Conservation (phyloP, 2,888 invertebrate species). For the Aphodius sticticus region DNA sequence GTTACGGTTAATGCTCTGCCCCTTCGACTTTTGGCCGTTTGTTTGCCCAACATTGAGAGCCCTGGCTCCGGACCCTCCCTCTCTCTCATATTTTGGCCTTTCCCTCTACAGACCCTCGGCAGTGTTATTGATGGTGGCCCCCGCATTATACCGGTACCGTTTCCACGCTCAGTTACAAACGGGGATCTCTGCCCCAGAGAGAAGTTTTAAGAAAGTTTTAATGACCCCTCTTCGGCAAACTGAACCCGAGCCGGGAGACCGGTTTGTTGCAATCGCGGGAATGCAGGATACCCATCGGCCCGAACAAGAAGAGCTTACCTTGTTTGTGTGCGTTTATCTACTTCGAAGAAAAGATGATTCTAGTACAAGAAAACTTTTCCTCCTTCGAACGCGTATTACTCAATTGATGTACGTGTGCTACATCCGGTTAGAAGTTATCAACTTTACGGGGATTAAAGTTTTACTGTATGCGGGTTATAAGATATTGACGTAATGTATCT, state of each 20-base stretch:
- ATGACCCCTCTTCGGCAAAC: not conserved
- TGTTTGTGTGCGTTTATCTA: not conserved
- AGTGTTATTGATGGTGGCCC: slow-evolving; percentile 17
- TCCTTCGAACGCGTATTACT: not conserved
- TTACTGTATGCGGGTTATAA: too few relatives aligned
- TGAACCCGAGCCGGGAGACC: not conserved
- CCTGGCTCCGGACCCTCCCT: not conserved
- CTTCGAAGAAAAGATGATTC: not conserved
- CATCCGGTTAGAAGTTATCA: not conserved
- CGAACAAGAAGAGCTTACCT: not conserved
- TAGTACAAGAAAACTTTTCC: not conserved
- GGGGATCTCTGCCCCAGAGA: not conserved
- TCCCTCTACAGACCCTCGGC: not conserved
- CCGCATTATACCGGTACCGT: not conserved
- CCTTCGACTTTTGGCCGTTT: slow-evolving; percentile 22
- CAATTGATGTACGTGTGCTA: not conserved
- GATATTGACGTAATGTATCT: not conserved
- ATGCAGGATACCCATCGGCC: not conserved
- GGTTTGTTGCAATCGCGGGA: slow-evolving; percentile 4
- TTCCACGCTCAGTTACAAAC: not conserved
- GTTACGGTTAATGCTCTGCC: slow-evolving; percentile 28
- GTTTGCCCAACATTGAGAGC: slow-evolving; percentile 15
- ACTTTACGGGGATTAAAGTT: not conserved
- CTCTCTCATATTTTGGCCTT: slow-evolving; percentile 14
- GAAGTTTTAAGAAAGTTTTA: slow-evolving; percentile 4